phyloP scores from a whole-genome alignment of 2,797 vertebrate species.

The Lepilemur septentrionalis region DNA sequence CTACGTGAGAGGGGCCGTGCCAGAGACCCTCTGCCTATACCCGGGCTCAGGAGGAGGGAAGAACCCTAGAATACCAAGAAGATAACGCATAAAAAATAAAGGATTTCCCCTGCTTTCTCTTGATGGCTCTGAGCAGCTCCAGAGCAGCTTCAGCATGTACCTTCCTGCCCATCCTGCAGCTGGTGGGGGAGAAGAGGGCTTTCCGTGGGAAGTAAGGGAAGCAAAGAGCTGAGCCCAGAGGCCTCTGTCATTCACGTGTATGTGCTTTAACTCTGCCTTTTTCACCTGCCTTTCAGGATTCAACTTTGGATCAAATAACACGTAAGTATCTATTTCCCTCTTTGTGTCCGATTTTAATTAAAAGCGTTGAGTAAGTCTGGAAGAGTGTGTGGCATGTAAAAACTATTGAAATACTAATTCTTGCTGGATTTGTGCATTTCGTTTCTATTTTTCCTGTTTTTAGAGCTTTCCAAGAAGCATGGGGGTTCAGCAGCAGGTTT shows the following conservation, averaged over 20 bases:
- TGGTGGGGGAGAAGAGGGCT: accelerated
- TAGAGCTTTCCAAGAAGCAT: neutral
- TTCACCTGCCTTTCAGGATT: conserved; percentile 86
- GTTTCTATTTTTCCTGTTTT: neutral
- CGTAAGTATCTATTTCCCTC: conserved; percentile 87
- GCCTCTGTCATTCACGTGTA: accelerated
- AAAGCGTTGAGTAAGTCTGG: neutral
- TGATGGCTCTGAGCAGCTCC: no score
- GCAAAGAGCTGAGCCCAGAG: neutral
- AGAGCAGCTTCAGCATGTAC: neutral
- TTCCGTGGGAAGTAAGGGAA: accelerated
- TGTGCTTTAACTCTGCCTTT: neutral
- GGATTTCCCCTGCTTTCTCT: neutral
- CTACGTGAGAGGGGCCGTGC: neutral
- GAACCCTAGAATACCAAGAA: neutral
- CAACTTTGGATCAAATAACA: conserved; percentile 91
- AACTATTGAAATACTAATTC: neutral
- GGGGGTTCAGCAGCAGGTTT: neutral
- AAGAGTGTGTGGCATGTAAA: neutral
- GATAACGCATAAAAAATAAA: accelerated
- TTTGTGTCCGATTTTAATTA: neutral
- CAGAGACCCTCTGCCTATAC: neutral
- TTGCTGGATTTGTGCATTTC: neutral
- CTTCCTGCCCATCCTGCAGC: accelerated
- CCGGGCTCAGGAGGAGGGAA: accelerated